Conservation (phyloP, 2,797 vertebrate genomes). For the Sebastiscus albofasciatus region DNA sequence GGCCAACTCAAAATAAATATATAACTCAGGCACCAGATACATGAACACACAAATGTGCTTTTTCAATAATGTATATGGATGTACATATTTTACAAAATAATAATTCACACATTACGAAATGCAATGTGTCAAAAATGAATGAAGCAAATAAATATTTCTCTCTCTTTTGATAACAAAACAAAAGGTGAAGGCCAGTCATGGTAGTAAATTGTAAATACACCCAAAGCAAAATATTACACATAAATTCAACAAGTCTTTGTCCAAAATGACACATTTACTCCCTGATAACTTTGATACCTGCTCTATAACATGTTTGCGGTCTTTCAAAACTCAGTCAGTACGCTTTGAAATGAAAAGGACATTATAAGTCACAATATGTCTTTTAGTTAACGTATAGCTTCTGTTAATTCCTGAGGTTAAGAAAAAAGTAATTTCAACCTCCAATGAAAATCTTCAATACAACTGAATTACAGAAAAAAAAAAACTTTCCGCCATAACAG, state of each 20-base stretch:
- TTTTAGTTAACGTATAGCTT: not conserved
- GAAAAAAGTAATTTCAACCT: not conserved
- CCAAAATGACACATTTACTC: not conserved
- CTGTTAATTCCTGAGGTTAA: not conserved
- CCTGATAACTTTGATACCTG: not conserved
- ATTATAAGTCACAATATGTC: not conserved
- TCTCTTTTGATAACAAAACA: not conserved
- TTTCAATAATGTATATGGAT: not conserved
- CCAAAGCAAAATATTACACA: not conserved
- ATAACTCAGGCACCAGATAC: not conserved
- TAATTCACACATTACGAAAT: not conserved
- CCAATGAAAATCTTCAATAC: not conserved
- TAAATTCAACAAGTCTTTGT: not conserved
- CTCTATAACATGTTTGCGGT: not conserved
- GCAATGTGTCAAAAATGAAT: not conserved
- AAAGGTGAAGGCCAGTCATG: not conserved
- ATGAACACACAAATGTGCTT: not conserved
- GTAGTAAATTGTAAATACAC: not conserved
- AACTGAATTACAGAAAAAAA: not conserved
- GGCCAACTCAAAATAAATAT: not conserved
- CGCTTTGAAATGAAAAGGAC: not conserved
- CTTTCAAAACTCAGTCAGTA: not conserved
- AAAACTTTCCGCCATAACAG: not conserved
- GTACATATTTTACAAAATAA: not conserved
- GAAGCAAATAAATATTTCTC: not conserved